Evolutionary conservation across 2,797 vertebrate species (phyloP).

Genomic region (Nyctalus aviator): DNA sequence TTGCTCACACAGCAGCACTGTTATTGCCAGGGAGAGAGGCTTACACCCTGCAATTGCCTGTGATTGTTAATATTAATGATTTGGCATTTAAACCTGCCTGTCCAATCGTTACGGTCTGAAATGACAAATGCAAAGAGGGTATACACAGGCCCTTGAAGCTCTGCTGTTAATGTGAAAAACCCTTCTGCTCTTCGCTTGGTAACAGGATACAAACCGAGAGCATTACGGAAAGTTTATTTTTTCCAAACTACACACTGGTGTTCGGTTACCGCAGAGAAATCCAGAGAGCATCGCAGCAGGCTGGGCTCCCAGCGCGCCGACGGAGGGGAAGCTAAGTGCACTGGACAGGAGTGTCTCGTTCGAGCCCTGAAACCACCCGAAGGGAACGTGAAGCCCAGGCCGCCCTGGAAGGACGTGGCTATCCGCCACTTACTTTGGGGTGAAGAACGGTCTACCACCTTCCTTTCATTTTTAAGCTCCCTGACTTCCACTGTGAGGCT

Average conservation of each 20-base stretch:
- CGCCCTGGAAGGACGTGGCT: not conserved
- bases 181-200: slow-evolving; percentile 57
- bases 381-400: slow-evolving; percentile 15
- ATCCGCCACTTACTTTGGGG: not conserved
- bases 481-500: not conserved
- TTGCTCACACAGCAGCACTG: not conserved
- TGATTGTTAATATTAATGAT: slow-evolving; percentile 64
- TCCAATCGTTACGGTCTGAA: slow-evolving; percentile 32
- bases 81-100: slow-evolving; percentile 71
- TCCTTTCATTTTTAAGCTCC: slow-evolving; percentile 23
- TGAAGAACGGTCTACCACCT: not conserved
- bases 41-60: slow-evolving; percentile 32
- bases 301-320: slow-evolving; percentile 9
- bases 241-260: slow-evolving; percentile 45
- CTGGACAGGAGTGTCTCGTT: not conserved
- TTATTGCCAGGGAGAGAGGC: slow-evolving; percentile 52
- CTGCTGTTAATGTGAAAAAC: slow-evolving; percentile 62
- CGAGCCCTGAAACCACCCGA: not conserved
- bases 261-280: slow-evolving; percentile 37
- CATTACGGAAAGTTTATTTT: slow-evolving; percentile 29
- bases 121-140: not conserved
- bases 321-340: not conserved
- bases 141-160: slow-evolving; percentile 56
- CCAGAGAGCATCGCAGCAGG: not conserved
- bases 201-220: slow-evolving; percentile 63